A percentile compares a stretch with the other conserved stretches of the same genome.
Conservation (phyloP, 2,113 vertebrate genomes). For the Alosa alosa region DNA sequence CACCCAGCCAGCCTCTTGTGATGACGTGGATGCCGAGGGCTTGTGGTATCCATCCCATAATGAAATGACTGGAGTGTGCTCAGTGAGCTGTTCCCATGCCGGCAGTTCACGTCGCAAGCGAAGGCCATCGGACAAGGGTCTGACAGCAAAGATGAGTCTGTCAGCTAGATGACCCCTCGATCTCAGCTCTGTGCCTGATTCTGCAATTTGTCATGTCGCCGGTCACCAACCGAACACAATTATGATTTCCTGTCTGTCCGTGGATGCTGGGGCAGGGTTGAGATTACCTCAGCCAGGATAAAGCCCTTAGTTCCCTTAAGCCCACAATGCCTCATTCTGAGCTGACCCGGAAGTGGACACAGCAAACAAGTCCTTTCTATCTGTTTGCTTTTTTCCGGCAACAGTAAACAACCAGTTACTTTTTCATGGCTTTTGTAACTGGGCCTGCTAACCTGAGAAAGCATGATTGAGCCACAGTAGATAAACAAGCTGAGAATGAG, state of each 20-base stretch:
- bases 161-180: not conserved
- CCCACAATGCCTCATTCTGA: not conserved
- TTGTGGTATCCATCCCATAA: not conserved
- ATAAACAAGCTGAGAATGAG: slow-evolving; percentile 50
- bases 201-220: slow-evolving; percentile 10
- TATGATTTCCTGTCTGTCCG: not conserved
- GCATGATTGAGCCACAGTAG: slow-evolving; percentile 36
- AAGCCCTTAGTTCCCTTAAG: not conserved
- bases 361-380: not conserved
- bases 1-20: not conserved
- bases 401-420: not conserved
- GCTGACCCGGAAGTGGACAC: not conserved
- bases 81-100: not conserved
- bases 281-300: not conserved
- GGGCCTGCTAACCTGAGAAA: slow-evolving; percentile 31
- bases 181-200: not conserved
- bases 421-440: slow-evolving; percentile 38
- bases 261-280: not conserved
- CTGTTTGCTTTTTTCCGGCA: not conserved
- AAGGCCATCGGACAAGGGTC: not conserved
- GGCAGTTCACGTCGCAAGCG: not conserved
- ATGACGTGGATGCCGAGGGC: not conserved
- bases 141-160: slow-evolving; percentile 21
- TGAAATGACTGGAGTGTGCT: not conserved
- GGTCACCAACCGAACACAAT: not conserved